phyloP scores from a whole-genome alignment of 2,797 vertebrate species.

The Otolemur crassicaudatus region DNA sequence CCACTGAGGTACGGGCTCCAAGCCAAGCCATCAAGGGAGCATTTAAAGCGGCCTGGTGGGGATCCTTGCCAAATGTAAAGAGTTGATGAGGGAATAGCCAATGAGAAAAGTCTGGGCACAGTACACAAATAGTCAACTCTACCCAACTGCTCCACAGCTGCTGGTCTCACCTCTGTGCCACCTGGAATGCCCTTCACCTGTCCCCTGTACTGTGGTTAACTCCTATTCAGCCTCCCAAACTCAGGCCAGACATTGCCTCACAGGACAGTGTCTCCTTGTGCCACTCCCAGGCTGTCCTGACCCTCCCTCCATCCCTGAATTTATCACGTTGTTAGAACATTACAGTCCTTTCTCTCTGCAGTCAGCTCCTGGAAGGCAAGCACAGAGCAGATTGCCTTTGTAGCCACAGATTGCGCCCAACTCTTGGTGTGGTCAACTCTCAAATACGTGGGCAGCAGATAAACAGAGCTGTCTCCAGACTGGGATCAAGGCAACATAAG shows the following conservation, averaged over 20 bases:
- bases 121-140: neutral
- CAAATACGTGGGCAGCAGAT: constrained; percentile 14
- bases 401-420: neutral
- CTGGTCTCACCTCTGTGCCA: neutral
- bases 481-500: neutral
- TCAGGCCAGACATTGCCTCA: neutral
- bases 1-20: no score
- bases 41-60: neutral
- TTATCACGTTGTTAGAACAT: neutral
- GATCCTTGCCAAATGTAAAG: neutral
- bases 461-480: constrained; percentile 12
- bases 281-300: neutral
- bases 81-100: neutral
- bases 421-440: neutral
- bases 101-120: neutral
- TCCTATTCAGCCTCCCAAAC: neutral
- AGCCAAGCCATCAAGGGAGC: neutral
- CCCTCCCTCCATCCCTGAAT: neutral
- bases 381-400: constrained; percentile 2
- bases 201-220: neutral
- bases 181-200: neutral
- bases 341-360: neutral
- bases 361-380: neutral
- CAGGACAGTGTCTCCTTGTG: neutral
- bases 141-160: neutral